A percentile compares a stretch with the other conserved stretches of the same genome.
Conservation (phyloP, 2,113 vertebrate species). For the Arvicanthis niloticus region DNA sequence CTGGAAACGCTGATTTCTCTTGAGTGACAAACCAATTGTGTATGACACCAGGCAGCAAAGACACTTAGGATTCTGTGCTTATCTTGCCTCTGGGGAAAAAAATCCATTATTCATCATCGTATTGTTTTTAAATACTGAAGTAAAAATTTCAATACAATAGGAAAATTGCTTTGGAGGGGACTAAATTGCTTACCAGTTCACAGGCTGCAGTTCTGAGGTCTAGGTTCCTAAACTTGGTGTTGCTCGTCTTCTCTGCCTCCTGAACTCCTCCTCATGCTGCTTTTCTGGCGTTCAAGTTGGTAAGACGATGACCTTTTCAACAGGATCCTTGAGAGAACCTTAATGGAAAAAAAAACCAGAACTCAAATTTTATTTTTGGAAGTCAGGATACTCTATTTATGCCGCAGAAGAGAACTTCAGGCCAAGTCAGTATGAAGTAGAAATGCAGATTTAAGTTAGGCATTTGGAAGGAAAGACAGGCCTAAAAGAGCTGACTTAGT, state of each 20-base stretch:
- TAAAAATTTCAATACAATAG: constrained; percentile 88
- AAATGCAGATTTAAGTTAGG: background rate
- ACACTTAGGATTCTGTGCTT: constrained; percentile 85
- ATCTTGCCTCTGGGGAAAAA: constrained; percentile 84
- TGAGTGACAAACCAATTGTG: constrained; percentile 88
- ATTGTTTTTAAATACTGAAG: constrained; percentile 90
- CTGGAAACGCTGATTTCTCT: constrained; percentile 85
- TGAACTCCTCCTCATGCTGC: constrained; percentile 55
- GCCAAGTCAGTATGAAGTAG: background rate
- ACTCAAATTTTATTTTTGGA: background rate
- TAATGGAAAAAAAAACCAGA: constrained; percentile 34
- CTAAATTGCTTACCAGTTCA: constrained; percentile 87
- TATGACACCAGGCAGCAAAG: constrained; percentile 87
- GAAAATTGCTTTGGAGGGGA: constrained; percentile 89
- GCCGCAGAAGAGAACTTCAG: background rate
- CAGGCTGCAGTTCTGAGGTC: constrained; percentile 84
- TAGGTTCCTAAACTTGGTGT: constrained; percentile 72
- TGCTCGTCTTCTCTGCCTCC: constrained; percentile 78
- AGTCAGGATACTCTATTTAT: background rate
- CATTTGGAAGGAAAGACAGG: background rate
- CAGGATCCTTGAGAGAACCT: background rate
- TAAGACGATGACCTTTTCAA: constrained; percentile 31
- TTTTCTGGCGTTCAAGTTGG: constrained; percentile 50
- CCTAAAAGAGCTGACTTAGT: background rate
- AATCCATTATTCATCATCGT: constrained; percentile 91